phyloP scores from a whole-genome alignment of 2,113 vertebrate genomes.

The Trinectes maculatus region DNA sequence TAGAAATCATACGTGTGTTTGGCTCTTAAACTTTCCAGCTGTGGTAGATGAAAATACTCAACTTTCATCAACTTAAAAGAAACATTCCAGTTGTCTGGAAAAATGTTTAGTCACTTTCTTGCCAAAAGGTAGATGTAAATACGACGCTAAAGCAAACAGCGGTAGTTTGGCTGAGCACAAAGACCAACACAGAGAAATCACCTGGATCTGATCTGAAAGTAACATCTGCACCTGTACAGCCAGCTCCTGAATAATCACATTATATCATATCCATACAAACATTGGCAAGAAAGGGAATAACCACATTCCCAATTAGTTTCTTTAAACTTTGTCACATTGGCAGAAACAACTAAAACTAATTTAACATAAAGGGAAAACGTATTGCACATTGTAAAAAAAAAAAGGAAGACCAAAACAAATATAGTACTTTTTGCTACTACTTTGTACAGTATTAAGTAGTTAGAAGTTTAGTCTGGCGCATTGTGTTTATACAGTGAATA shows the following conservation, averaged over 20 bases:
- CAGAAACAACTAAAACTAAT: not conserved
- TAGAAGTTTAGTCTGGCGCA: constrained; percentile 64
- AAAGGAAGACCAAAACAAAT: constrained; percentile 36
- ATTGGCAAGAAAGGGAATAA: not conserved
- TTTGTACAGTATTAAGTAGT: constrained; percentile 63
- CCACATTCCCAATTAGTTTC: not conserved
- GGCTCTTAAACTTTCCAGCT: constrained; percentile 1
- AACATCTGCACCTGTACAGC: too few relatives aligned
- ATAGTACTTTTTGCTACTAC: constrained; percentile 42
- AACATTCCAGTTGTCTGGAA: not conserved
- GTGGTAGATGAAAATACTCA: not conserved
- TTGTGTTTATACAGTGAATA: constrained; percentile 64
- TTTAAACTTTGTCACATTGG: not conserved
- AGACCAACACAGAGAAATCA: too few relatives aligned
- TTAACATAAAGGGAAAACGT: constrained; percentile 23
- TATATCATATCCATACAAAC: not conserved
- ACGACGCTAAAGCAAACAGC: constrained; percentile 3
- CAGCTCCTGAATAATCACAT: too few relatives aligned
- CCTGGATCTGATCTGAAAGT: too few relatives aligned
- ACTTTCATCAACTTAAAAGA: not conserved
- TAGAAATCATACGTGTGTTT: not conserved
- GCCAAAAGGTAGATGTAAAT: not conserved
- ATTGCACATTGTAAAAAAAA: constrained; percentile 58
- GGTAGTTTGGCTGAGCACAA: not conserved
- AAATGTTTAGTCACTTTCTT: not conserved